Evolutionary conservation across 2,797 vertebrate species (phyloP).

Genomic region (Ibycter americanus): DNA sequence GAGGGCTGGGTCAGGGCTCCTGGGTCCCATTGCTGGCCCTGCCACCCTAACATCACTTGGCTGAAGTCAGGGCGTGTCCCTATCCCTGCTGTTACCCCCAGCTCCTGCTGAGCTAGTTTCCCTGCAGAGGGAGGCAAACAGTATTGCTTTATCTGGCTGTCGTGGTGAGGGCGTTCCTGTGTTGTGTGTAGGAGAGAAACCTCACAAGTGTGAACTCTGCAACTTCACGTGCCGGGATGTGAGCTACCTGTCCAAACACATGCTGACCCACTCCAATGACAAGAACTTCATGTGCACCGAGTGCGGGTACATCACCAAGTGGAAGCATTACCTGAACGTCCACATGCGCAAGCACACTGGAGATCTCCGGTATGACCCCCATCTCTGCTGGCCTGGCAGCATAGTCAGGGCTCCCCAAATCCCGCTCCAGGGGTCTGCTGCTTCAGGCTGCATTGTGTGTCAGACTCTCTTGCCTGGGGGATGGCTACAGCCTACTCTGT

Average conservation of each 20-base stretch:
- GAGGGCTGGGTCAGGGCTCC: neutral
- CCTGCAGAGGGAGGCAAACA: neutral
- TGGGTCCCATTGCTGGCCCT: neutral
- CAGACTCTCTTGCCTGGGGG: neutral
- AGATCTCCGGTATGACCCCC: conserved; percentile 86
- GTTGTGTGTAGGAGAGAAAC: conserved; percentile 85
- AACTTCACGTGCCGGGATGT: conserved; percentile 95
- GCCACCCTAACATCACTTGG: neutral
- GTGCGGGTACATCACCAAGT: conserved; percentile 97
- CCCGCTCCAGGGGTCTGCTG: neutral
- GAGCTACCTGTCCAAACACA: conserved; percentile 96
- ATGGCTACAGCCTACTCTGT: neutral
- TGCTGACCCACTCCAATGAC: conserved; percentile 90
- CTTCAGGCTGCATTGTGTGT: neutral
- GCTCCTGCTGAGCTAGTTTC: neutral
- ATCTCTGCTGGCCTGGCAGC: neutral
- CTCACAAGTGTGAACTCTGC: conserved; percentile 92
- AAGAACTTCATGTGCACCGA: conserved; percentile 98
- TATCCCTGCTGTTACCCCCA: neutral
- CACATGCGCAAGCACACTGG: conserved; percentile 98
- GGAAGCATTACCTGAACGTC: conserved; percentile 96
- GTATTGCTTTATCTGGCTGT: neutral
- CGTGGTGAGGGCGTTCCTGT: neutral
- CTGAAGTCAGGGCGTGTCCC: neutral
- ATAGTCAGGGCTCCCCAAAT: neutral